phyloP scores from a whole-genome alignment of 2,113 vertebrate species.

The Chlorodrepanis virens region DNA sequence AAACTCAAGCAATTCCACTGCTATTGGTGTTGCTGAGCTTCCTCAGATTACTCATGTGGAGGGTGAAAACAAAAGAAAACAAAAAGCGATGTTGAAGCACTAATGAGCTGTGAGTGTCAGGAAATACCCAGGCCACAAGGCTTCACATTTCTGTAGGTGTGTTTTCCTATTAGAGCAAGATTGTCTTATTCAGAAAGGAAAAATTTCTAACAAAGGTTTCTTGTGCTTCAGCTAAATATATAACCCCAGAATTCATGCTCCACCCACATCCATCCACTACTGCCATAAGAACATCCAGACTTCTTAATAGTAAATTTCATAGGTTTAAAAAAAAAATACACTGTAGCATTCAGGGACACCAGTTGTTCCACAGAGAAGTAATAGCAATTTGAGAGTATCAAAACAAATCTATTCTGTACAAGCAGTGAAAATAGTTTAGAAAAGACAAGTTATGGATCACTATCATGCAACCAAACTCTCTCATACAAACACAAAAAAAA shows the following conservation, averaged over 20 bases:
- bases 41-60: neutral
- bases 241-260: neutral
- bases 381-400: slow-evolving; percentile 25
- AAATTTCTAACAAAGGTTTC: neutral
- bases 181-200: neutral
- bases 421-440: slow-evolving; percentile 27
- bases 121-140: neutral
- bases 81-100: neutral
- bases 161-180: neutral
- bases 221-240: neutral
- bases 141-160: neutral
- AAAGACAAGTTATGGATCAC: slow-evolving; percentile 34
- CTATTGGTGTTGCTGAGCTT: neutral
- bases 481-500: slow-evolving; percentile 1
- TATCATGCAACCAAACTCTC: slow-evolving; percentile 34
- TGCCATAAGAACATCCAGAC: neutral
- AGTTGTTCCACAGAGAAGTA: neutral
- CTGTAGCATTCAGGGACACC: neutral
- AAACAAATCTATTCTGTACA: slow-evolving; percentile 15
- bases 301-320: neutral
- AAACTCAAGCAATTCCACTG: neutral
- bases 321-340: neutral
- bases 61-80: too few species aligned
- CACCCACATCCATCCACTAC: neutral
- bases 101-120: neutral